Conservation (phyloP, 23 tunicate genomes). For the Clavelina lepadiformis region DNA sequence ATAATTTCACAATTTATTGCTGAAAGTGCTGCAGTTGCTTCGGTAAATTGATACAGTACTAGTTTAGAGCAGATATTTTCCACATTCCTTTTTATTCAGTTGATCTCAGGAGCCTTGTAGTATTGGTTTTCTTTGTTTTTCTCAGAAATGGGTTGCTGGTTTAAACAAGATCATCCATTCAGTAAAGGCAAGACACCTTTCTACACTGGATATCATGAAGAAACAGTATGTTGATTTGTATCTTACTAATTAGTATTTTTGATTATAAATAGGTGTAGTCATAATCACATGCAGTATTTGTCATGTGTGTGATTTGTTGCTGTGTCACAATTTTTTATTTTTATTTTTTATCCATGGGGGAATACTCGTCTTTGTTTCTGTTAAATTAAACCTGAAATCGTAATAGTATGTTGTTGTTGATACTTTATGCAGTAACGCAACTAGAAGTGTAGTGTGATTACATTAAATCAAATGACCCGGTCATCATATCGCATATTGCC, state of each 20-base stretch:
- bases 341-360: too few species aligned
- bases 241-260: not conserved
- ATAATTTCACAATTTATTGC: slow-evolving; percentile 40
- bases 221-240: slow-evolving; percentile 29
- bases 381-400: too few species aligned
- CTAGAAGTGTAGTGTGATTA: too few species aligned
- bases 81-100: not conserved
- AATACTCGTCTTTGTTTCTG: too few species aligned
- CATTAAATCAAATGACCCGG: too few species aligned
- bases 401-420: too few species aligned
- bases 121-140: not conserved
- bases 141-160: slow-evolving; percentile 16
- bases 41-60: not conserved
- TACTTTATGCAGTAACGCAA: too few species aligned
- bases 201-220: slow-evolving; percentile 24
- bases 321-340: too few species aligned
- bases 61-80: not conserved
- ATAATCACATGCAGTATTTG: too few species aligned
- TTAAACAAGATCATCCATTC: slow-evolving; percentile 9
- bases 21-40: not conserved
- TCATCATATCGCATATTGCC: too few species aligned
- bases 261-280: not conserved
- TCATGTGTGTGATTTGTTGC: too few species aligned
- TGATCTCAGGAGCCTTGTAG: not conserved
- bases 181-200: slow-evolving; percentile 2